These are phyloP conservation scores for Nycteola revayana DNA, from an alignment of 2,888 invertebrate species.

Conservation along the genomic window DNA sequence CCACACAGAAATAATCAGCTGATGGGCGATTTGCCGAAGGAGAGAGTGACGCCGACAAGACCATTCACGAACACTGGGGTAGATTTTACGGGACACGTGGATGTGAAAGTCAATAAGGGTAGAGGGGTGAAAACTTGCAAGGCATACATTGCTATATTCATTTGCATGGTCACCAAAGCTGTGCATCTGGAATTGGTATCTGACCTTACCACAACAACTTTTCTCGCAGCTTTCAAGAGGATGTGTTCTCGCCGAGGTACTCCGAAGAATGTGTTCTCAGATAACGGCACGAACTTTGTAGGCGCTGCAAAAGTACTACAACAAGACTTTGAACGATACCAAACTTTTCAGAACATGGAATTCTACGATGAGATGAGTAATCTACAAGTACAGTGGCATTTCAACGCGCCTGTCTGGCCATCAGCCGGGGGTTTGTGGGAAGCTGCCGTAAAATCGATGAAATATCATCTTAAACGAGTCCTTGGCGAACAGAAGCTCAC, in stretches of 20 bases:
- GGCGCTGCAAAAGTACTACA: background rate
- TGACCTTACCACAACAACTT: background rate
- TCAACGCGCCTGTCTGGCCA: background rate
- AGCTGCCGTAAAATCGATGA: conserved; percentile 2
- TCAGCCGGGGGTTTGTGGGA: conserved; percentile 5
- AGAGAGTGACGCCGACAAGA: conserved; percentile 1
- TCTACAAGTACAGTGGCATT: background rate
- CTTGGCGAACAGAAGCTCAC: conserved; percentile 7
- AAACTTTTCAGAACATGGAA: background rate
- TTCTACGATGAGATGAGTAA: background rate
- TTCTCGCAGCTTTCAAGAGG: conserved; percentile 1
- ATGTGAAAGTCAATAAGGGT: conserved; percentile 10
- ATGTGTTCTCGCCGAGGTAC: conserved; percentile 1
- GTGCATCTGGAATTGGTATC: conserved; percentile 2
- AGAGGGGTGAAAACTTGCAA: conserved; percentile 2
- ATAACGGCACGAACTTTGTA: background rate
- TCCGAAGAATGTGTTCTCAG: background rate
- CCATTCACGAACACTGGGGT: conserved; percentile 6
- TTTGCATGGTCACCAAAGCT: conserved; percentile 1
- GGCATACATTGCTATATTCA: conserved; percentile 1
- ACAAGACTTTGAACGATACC: background rate
- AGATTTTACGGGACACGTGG: conserved; percentile 9
- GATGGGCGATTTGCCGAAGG: conserved; percentile 4
- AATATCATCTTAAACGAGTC: conserved; percentile 4
- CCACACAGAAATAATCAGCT: background rate